phyloP scores from a whole-genome alignment of 37 sponge, comb jelly and placozoan species.

The Chondrilla cf. caribensis region DNA sequence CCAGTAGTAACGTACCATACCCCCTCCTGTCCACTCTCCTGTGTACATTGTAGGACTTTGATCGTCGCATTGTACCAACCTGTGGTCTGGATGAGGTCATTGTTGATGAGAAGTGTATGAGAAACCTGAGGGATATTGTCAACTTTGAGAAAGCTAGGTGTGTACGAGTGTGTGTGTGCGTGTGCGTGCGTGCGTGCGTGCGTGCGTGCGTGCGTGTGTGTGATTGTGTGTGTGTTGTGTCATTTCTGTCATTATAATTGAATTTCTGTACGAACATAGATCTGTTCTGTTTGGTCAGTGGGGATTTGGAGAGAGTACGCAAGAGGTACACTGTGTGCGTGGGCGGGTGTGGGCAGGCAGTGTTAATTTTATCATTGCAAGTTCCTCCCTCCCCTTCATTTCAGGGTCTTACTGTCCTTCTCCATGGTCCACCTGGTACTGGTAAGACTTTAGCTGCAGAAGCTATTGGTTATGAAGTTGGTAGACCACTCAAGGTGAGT shows the following conservation, averaged over 20 bases:
- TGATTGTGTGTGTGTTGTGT: neutral
- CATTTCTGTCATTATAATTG: neutral
- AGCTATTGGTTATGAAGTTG: conserved; percentile 88
- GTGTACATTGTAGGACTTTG: conserved; percentile 56
- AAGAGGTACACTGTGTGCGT: conserved; percentile 15
- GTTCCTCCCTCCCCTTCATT: neutral
- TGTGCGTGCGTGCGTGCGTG: too few species aligned
- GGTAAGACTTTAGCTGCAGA: conserved; percentile 80
- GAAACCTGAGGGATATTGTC: conserved; percentile 59
- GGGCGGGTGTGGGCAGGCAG: neutral
- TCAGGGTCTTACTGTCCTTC: conserved; percentile 66
- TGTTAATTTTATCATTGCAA: neutral
- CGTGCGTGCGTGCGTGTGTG: too few species aligned
- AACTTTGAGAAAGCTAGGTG: conserved; percentile 86
- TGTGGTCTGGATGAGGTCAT: conserved; percentile 70
- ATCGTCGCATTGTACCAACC: conserved; percentile 68
- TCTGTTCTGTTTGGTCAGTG: conserved; percentile 86
- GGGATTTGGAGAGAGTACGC: conserved; percentile 63
- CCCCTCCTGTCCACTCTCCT: too few species aligned
- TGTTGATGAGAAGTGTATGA: conserved; percentile 39
- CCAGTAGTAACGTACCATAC: too few species aligned
- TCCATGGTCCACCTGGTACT: conserved; percentile 84
- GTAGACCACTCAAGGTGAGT: conserved; percentile 74
- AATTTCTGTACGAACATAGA: conserved; percentile 29
- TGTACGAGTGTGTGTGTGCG: neutral